Evolutionary conservation across 2,888 invertebrate species (phyloP), one percentile per base, ranked within the genome.

Genomic region (Candidula unifasciata): DNA sequence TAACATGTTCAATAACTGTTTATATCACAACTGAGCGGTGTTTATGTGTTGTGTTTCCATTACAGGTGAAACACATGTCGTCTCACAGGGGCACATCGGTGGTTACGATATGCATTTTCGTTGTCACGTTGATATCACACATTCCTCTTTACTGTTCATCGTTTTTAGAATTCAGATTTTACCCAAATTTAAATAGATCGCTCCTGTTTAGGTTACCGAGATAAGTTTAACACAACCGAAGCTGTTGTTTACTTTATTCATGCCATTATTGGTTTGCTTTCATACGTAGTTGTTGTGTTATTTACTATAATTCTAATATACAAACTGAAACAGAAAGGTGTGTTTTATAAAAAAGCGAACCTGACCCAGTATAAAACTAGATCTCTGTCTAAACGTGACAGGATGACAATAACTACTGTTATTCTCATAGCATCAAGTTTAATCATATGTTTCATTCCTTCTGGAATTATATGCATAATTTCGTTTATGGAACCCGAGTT

Each of bases 381-480:
- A 44, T 13, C 16, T 13, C 30, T 68, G 33, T 68, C 68, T 33
- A 68, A 33, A 30, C 30, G 68, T 2, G 68, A 68, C 16, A 30
- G 33, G 33, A 3, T 13, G 8, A 37, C 33, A 3, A 27, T 57
- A 10, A 76, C 8, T 2, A 76, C 27, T 10, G 54, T 76, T 52
- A 27, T 44, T 52, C 24, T 54, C 2, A 76, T 76, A 2, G 21
- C 76, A 13, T 13, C 57, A 8, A 54, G 8, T 27, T 54, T 76
- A 21, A 76, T 76, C 54, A 21, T 76, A 52, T 76, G 76, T n/a
- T 76, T 54, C 57, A 76, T 27, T 52, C 76, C 76, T 16, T 6
- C 54, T 10, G 27, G 16, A 2, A 30, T 52, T 21, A 18, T 76
- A 27, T 52, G 44, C 27, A 24, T 76, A 18, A 33, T 21, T 6